phyloP scores from a whole-genome alignment of 2,797 vertebrate genomes.

The Cygnus olor region DNA sequence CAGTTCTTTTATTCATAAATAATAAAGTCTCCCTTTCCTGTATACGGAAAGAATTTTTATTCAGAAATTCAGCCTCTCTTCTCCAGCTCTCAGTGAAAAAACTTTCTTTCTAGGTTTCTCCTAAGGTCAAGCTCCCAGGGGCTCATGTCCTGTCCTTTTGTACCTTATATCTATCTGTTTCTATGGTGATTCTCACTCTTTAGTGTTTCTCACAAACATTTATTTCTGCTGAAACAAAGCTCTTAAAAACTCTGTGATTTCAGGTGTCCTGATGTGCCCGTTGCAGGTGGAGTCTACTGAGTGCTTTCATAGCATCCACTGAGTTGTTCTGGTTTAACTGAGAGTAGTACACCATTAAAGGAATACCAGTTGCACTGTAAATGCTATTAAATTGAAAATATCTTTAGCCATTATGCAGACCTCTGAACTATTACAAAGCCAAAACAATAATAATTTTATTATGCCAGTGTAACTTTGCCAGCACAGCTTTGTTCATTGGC shows the following conservation, averaged over 20 bases:
- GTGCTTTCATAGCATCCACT: neutral
- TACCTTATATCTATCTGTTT: neutral
- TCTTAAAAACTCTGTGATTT: neutral
- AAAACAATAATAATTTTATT: neutral
- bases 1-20: slow-evolving; percentile 26
- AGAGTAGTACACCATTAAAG: neutral
- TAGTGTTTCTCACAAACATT: neutral
- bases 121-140: neutral
- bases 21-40: neutral
- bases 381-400: neutral
- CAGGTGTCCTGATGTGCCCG: neutral
- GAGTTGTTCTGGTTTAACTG: neutral
- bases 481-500: neutral
- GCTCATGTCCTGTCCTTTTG: slow-evolving; percentile 15
- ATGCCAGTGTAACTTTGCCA: neutral
- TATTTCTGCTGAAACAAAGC: slow-evolving; percentile 20
- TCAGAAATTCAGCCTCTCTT: slow-evolving; percentile 27
- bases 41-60: slow-evolving; percentile 18
- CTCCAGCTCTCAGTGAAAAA: neutral
- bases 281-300: neutral
- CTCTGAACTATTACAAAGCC: neutral
- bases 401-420: neutral
- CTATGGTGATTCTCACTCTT: slow-evolving; percentile 9
- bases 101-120: slow-evolving; percentile 14
- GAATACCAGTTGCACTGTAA: neutral